phyloP scores from a whole-genome alignment of 2,113 vertebrate genomes.

The Otocyon megalotis region DNA sequence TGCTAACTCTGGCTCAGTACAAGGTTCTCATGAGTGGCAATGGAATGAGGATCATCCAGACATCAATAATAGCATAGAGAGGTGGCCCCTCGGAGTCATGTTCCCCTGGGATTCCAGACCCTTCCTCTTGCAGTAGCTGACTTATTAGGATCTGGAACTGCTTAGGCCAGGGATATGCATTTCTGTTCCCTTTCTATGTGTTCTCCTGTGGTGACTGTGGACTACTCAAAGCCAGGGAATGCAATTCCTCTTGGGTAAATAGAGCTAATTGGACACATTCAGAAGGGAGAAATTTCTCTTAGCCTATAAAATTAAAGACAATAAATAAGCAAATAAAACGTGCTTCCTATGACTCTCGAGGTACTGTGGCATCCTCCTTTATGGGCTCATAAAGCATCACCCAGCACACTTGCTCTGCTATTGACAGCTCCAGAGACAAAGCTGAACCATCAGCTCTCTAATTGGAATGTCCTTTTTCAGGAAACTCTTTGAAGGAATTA shows the following conservation, averaged over 20 bases:
- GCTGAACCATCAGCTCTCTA: slow-evolving; percentile 76
- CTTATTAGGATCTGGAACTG: not conserved
- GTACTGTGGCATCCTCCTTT: slow-evolving; percentile 71
- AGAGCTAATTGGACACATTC: slow-evolving; percentile 64
- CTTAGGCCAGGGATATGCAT: not conserved
- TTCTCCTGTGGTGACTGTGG: slow-evolving; percentile 24
- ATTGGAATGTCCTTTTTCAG: slow-evolving; percentile 68
- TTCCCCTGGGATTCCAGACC: not conserved
- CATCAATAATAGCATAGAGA: not conserved
- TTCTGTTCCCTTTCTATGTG: not conserved
- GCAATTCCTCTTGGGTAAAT: slow-evolving; percentile 33
- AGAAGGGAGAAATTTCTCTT: slow-evolving; percentile 46
- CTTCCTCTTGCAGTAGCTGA: not conserved
- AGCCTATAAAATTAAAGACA: slow-evolving; percentile 78
- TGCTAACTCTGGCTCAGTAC: not conserved
- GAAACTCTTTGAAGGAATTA: slow-evolving; percentile 62
- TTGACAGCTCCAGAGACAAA: slow-evolving; percentile 66
- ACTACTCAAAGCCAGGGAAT: not conserved
- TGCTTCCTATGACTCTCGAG: slow-evolving; percentile 67
- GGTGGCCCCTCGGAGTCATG: not conserved
- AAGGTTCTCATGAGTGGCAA: not conserved
- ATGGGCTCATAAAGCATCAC: slow-evolving; percentile 79
- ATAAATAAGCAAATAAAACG: slow-evolving; percentile 78
- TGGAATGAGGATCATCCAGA: not conserved
- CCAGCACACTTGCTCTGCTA: slow-evolving; percentile 43